A percentile compares a stretch with the other conserved stretches of the same genome.
Evolutionary conservation across 1,140 invertebrate genomes (phyloP).

Genomic region (Neocloeon triangulifer): DNA sequence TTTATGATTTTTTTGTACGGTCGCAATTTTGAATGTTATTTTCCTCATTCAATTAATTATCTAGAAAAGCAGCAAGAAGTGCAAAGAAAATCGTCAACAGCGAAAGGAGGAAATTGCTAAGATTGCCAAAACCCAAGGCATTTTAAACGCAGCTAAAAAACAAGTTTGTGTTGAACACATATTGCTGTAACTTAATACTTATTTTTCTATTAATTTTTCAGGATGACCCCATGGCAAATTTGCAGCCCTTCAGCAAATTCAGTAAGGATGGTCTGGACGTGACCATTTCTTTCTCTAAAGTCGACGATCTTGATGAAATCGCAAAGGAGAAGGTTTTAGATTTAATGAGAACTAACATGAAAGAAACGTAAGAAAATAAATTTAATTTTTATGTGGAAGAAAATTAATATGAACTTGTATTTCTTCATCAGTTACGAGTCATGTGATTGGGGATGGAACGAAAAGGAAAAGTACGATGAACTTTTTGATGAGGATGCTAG

Average conservation of each 20-base stretch:
- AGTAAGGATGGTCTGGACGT: slow-evolving; percentile 15
- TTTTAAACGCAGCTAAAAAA: slow-evolving; percentile 16
- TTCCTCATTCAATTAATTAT: no score
- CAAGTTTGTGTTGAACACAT: slow-evolving; percentile 11
- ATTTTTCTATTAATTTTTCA: slow-evolving; percentile 1
- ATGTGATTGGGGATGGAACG: slow-evolving; percentile 40
- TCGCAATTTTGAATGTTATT: no score
- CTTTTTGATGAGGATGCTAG: slow-evolving; percentile 35
- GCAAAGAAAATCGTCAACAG: no score
- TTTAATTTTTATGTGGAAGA: slow-evolving; percentile 8
- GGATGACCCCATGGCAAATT: slow-evolving; percentile 12
- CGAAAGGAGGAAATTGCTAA: no score
- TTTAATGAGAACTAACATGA: slow-evolving; percentile 38
- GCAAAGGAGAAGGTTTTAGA: slow-evolving; percentile 32
- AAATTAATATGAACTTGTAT: slow-evolving; percentile 1
- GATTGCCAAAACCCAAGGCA: slow-evolving; percentile 10
- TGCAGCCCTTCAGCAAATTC: slow-evolving; percentile 15
- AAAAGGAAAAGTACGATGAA: slow-evolving; percentile 32
- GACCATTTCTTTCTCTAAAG: slow-evolving; percentile 19
- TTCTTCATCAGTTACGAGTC: slow-evolving; percentile 18
- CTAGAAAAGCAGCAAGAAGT: no score
- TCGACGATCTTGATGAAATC: slow-evolving; percentile 18
- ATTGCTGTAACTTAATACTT: no score
- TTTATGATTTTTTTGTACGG: no score
- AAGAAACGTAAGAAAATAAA: slow-evolving; percentile 26